Conservation (phyloP, 92 coral and sea anemone genomes). For the Porites rus region DNA sequence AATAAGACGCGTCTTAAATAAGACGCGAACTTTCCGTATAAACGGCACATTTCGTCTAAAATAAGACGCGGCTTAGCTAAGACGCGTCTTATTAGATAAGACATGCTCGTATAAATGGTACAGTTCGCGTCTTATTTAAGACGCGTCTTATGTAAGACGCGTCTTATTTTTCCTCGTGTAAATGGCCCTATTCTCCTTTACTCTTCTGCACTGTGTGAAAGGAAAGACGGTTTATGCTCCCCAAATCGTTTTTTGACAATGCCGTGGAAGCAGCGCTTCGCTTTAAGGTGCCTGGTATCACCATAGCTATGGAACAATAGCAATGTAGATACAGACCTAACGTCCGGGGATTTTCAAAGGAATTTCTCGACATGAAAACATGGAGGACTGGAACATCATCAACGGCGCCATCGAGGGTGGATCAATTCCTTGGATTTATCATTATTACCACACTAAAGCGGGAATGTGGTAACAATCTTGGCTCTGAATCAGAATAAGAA, state of each 20-base stretch:
- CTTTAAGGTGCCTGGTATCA: constrained; percentile 49
- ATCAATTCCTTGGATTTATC: constrained; percentile 52
- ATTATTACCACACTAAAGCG: constrained; percentile 58
- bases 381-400: constrained; percentile 77
- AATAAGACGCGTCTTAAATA: too few relatives aligned
- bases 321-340: constrained; percentile 66
- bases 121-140: too few relatives aligned
- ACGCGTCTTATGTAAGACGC: too few relatives aligned
- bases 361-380: constrained; percentile 22
- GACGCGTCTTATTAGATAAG: too few relatives aligned
- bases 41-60: too few relatives aligned
- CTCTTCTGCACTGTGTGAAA: constrained; percentile 67
- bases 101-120: too few relatives aligned
- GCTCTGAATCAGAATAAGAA: neutral
- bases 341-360: constrained; percentile 54
- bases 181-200: too few relatives aligned
- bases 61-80: too few relatives aligned
- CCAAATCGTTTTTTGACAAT: constrained; percentile 31
- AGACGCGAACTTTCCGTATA: too few relatives aligned
- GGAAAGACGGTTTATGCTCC: constrained; percentile 62
- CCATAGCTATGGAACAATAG: too few relatives aligned
- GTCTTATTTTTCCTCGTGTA: too few relatives aligned
- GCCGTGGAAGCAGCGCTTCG: constrained; percentile 55
- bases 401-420: constrained; percentile 57
- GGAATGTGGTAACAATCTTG: constrained; percentile 60